Evolutionary conservation across 2,113 vertebrate species (phyloP).

Genomic region (Furnarius figulus): DNA sequence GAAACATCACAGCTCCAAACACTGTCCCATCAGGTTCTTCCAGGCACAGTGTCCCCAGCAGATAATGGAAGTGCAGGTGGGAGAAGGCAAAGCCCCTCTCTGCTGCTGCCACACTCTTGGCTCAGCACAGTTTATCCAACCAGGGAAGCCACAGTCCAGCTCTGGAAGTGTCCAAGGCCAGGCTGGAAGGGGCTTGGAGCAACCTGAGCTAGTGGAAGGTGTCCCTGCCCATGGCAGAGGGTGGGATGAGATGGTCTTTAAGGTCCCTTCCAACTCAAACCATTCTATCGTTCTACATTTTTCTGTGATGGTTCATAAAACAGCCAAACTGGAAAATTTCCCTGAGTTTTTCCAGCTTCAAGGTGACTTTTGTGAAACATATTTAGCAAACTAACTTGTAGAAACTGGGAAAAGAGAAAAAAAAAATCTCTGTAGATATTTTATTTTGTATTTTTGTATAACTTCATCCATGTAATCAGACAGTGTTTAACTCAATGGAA

Average conservation of each 20-base stretch:
- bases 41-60: accelerated
- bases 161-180: not conserved
- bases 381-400: not conserved
- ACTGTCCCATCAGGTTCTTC: not conserved
- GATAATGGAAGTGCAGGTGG: not conserved
- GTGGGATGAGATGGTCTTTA: not conserved
- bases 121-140: not conserved
- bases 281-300: not conserved
- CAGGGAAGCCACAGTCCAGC: not conserved
- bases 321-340: not conserved
- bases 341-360: not conserved
- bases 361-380: not conserved
- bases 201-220: not conserved
- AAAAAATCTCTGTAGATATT: not conserved
- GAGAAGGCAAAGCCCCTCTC: not conserved
- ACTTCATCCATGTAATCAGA: not conserved
- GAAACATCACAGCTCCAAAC: not conserved
- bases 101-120: not conserved
- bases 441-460: not conserved
- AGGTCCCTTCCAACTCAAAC: not conserved
- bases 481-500: not conserved
- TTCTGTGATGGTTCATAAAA: not conserved
- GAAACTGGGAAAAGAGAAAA: not conserved
- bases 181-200: not conserved
- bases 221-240: not conserved